Percentiles rank a stretch among this genome's conserved stretches.
Conservation (phyloP, 2,797 vertebrate species). For the Eleutherodactylus coqui region DNA sequence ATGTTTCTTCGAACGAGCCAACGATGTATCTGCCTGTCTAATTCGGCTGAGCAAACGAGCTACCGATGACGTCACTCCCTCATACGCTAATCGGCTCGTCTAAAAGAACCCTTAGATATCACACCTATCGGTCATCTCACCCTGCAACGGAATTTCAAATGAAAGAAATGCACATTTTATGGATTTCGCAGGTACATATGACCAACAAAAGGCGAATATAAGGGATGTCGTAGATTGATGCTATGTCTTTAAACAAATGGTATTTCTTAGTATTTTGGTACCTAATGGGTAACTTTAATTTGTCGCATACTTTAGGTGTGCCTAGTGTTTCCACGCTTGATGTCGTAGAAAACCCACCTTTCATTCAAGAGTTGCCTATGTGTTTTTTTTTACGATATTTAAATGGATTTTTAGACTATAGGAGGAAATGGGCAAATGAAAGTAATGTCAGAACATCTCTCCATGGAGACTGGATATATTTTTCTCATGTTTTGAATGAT, state of each 20-base stretch:
- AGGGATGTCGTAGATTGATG: no score
- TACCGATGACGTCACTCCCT: no score
- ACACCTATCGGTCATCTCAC: no score
- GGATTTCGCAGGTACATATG: no score
- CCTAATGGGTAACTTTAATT: background rate
- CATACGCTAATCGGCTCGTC: no score
- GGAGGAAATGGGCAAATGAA: slow-evolving; percentile 37
- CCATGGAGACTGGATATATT: slow-evolving; percentile 57
- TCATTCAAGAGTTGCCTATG: slow-evolving; percentile 8
- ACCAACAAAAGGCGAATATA: no score
- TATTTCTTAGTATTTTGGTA: background rate
- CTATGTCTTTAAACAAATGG: slow-evolving; percentile 11
- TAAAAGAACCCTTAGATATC: no score
- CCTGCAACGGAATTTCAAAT: no score
- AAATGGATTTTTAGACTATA: slow-evolving; percentile 32
- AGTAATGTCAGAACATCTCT: slow-evolving; percentile 24
- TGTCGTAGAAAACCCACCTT: background rate
- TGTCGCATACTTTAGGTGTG: background rate
- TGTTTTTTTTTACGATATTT: slow-evolving; percentile 11
- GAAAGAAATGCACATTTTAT: no score
- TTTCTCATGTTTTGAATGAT: slow-evolving; percentile 40
- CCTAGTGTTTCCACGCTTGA: background rate
- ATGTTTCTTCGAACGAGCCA: no score
- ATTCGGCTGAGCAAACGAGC: no score
- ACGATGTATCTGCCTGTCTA: no score